These are phyloP conservation scores for Eulimnadia texana DNA, from an alignment of 1,140 invertebrate genomes.

Conservation along the genomic window DNA sequence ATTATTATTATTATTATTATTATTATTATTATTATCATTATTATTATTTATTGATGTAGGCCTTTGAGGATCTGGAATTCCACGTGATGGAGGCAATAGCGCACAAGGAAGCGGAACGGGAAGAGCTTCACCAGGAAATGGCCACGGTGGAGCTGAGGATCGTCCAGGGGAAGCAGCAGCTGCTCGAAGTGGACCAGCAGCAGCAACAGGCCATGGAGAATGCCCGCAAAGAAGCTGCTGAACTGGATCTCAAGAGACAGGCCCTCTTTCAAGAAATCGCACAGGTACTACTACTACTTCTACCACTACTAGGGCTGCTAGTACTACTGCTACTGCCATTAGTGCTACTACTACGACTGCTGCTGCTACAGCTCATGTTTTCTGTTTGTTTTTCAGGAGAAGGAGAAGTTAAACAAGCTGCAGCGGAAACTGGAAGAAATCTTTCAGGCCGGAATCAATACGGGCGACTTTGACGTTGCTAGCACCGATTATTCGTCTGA, in stretches of 20 bases:
- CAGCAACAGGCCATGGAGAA: constrained; percentile 41
- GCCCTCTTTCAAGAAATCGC: constrained; percentile 44
- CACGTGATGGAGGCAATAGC: constrained; percentile 82
- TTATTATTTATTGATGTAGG: constrained; percentile 30
- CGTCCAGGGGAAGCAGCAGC: constrained; percentile 41
- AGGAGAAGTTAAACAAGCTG: constrained; percentile 39
- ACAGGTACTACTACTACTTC: constrained; percentile 32
- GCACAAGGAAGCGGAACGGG: constrained; percentile 50
- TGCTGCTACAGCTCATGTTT: too few relatives aligned
- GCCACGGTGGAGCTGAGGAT: constrained; percentile 47
- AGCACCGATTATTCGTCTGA: constrained; percentile 23
- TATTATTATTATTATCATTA: background rate
- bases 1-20: background rate
- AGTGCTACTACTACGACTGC: too few relatives aligned
- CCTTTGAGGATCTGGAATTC: constrained; percentile 85
- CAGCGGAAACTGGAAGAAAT: constrained; percentile 43
- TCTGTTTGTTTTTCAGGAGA: constrained; percentile 26
- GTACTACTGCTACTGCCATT: too few relatives aligned
- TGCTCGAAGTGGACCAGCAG: constrained; percentile 49
- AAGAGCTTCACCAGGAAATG: constrained; percentile 64
- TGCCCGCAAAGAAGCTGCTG: constrained; percentile 44
- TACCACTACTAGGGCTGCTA: too few relatives aligned
- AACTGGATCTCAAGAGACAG: constrained; percentile 35
- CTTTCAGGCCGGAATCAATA: constrained; percentile 29
- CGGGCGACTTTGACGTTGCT: constrained; percentile 21